phyloP scores from a whole-genome alignment of 2,888 invertebrate genomes.

The Cosmia pyralina region DNA sequence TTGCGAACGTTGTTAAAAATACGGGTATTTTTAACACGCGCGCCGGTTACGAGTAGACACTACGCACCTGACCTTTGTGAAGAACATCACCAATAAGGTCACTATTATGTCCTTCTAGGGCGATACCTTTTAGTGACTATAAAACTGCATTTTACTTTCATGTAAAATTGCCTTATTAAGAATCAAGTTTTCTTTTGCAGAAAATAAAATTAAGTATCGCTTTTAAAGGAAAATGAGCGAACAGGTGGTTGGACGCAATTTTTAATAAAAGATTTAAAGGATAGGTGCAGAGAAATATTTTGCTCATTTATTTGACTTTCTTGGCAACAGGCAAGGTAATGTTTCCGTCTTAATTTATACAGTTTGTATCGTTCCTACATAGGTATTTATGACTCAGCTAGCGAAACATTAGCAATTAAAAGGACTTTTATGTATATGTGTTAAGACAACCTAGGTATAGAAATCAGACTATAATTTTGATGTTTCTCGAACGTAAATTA shows the following conservation, averaged over 20 bases:
- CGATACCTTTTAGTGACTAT: not conserved
- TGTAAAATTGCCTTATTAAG: not conserved
- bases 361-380: not conserved
- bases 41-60: not conserved
- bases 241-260: conserved; percentile 42
- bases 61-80: not conserved
- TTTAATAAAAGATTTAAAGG: not conserved
- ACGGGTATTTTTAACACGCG: not conserved
- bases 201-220: not conserved
- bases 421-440: no score
- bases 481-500: not conserved
- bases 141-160: not conserved
- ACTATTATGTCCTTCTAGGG: not conserved
- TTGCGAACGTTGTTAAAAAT: no score
- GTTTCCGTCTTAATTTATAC: conserved; percentile 14
- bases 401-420: not conserved
- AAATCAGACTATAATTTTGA: not conserved
- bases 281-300: conserved; percentile 1
- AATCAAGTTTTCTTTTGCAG: not conserved
- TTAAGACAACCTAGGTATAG: no score
- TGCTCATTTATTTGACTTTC: conserved; percentile 1
- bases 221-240: conserved; percentile 21
- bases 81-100: not conserved
- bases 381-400: conserved; percentile 4
- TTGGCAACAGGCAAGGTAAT: not conserved